phyloP scores from a whole-genome alignment of 2,888 invertebrate species.

The Panopea generosa region DNA sequence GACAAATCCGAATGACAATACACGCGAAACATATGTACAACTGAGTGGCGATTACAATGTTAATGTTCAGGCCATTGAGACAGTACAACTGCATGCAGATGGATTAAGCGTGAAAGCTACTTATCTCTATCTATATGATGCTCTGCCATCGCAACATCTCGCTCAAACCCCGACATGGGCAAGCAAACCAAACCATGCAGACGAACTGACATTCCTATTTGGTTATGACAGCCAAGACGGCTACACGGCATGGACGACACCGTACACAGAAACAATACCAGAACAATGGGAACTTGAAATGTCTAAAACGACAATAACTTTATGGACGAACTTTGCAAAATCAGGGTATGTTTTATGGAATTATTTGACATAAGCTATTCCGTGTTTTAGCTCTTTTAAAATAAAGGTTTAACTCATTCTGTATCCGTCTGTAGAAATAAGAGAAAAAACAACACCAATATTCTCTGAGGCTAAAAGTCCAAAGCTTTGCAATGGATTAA shows the following conservation, averaged over 20 bases:
- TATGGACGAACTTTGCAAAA: conserved; percentile 7
- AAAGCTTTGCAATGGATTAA: no score
- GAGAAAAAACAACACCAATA: no score
- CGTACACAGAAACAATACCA: neutral
- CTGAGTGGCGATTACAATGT: neutral
- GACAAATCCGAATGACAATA: neutral
- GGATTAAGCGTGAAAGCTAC: no score
- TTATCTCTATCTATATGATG: no score
- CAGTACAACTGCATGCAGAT: no score
- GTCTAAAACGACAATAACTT: neutral
- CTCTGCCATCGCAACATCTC: neutral
- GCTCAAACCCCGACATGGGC: neutral
- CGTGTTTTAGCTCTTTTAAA: no score
- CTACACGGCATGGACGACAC: neutral
- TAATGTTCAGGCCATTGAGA: no score
- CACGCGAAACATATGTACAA: neutral
- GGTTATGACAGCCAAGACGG: conserved; percentile 5
- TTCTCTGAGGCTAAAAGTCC: no score
- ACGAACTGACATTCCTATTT: neutral
- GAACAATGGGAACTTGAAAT: no score
- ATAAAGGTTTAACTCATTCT: no score
- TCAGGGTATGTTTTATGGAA: conserved; percentile 1
- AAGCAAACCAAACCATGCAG: neutral
- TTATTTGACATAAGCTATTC: no score
- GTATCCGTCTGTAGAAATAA: no score